Evolutionary conservation across 1,140 invertebrate genomes (phyloP).

Genomic region (Bactericera cockerelli): DNA sequence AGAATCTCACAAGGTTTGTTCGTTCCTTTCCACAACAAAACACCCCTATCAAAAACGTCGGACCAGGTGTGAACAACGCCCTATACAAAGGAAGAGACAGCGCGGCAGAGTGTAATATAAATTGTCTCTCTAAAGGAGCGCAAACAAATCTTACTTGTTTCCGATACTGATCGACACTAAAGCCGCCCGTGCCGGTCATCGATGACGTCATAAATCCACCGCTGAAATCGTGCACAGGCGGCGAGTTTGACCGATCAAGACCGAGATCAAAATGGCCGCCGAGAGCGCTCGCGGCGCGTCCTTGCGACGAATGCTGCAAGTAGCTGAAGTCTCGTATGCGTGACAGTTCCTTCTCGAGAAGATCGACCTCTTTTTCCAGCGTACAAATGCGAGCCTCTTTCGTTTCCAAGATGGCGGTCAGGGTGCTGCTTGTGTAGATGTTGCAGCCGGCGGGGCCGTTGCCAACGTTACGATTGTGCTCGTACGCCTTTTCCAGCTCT

Average conservation of each 20-base stretch:
- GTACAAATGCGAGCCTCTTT: conserved; percentile 72
- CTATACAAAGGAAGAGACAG: no score
- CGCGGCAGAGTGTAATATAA: no score
- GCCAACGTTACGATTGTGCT: conserved; percentile 34
- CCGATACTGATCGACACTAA: no score
- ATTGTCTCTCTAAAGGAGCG: no score
- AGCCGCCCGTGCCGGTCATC: no score
- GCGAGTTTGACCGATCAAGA: conserved; percentile 1
- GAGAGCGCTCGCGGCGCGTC: background rate
- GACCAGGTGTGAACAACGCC: no score
- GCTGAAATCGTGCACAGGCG: conserved; percentile 1
- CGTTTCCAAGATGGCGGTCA: conserved; percentile 60
- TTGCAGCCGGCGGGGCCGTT: conserved; percentile 30
- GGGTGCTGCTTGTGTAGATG: conserved; percentile 41
- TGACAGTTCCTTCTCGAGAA: conserved; percentile 52
- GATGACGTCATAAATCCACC: no score
- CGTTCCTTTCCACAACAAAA: no score
- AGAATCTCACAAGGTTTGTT: no score
- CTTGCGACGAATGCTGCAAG: conserved; percentile 17
- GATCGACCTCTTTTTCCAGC: conserved; percentile 62
- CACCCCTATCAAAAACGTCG: no score
- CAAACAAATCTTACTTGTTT: no score
- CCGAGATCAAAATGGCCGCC: conserved; percentile 11
- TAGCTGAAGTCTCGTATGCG: conserved; percentile 38
- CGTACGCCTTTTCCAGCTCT: conserved; percentile 53